A percentile compares a stretch with the other conserved stretches of the same genome.
These are phyloP conservation scores for Isurus oxyrinchus DNA, from an alignment of 2,113 vertebrate genomes.

Conservation along the genomic window DNA sequence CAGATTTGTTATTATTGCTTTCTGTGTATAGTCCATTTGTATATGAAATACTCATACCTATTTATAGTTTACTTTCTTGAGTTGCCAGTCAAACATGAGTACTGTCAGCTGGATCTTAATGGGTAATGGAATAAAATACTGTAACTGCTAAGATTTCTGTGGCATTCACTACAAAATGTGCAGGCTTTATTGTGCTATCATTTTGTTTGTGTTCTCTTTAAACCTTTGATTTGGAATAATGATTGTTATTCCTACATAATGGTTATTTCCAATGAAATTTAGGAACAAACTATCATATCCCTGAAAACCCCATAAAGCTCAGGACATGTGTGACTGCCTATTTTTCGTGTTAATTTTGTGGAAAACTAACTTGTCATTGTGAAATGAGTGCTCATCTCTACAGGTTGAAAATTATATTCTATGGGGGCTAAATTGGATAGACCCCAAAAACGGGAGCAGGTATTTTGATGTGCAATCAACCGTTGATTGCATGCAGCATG, in stretches of 20 bases:
- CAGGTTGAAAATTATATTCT: neutral
- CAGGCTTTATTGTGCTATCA: neutral
- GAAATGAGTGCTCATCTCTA: neutral
- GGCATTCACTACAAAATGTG: neutral
- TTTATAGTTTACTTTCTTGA: neutral
- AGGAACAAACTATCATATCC: neutral
- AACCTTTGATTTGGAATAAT: neutral
- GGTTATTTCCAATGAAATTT: neutral
- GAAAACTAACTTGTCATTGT: neutral
- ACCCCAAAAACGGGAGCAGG: neutral
- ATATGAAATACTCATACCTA: neutral
- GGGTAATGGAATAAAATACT: neutral
- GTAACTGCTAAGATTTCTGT: neutral
- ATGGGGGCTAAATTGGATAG: neutral
- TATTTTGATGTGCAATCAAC: too few relatives aligned
- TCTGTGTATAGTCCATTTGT: neutral
- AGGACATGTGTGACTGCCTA: neutral
- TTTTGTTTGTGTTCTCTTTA: neutral
- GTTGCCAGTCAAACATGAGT: neutral
- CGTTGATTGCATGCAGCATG: neutral
- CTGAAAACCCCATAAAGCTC: neutral
- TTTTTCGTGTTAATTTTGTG: neutral
- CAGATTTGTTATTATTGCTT: neutral
- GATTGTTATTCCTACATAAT: neutral
- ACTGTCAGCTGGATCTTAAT: neutral